Evolutionary conservation across 2,797 vertebrate species (phyloP), one percentile per base, ranked within the genome.

Genomic region (Halcyon badia): DNA sequence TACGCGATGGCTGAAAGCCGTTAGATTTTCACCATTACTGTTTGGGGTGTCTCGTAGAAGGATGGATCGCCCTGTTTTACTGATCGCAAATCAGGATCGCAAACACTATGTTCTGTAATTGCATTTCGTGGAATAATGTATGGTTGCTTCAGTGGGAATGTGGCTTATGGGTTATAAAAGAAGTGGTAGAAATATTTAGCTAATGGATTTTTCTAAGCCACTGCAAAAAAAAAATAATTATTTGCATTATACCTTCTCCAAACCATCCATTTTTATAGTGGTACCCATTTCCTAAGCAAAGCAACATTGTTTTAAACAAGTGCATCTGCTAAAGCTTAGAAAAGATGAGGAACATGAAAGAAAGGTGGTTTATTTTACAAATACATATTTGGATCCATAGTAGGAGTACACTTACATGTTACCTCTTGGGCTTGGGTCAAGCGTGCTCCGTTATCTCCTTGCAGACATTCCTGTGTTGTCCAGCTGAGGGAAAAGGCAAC

Each of bases 61-160:
- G 72, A 89, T 52, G 72, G 48, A 80, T 89, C 9, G 78, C 48
- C 31, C 78, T 4, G 11, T 79, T 87, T 30, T 8, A 13, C 68
- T 39, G 48, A 66, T 89, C 65, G 14, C 85, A 94, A 66, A 83
- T 91, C 94, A 95, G 69, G 5, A 46, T 17, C 41, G 6, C 68
- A 56, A 78, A 56, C 61, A 10, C 72, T 31, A 1, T 3, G 26
- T 10, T 39, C 82, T 68, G 82, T 62, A 76, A 94, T 83, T 91
- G 78, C 64, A 6, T 28, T 62, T 54, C 58, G 3, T 39, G 33
- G 5, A 41, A 30, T 68, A 76, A 91, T 91, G 89, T 76, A 83
- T 39, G 25, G 64, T 8, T 68, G 56, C 78, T 76, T 66, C 17
- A 33, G 18, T 25, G 19, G 57, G 81, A 68, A 44, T 44, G 6